phyloP scores from a whole-genome alignment of 2,888 invertebrate species.

The Neelides folsomi region DNA sequence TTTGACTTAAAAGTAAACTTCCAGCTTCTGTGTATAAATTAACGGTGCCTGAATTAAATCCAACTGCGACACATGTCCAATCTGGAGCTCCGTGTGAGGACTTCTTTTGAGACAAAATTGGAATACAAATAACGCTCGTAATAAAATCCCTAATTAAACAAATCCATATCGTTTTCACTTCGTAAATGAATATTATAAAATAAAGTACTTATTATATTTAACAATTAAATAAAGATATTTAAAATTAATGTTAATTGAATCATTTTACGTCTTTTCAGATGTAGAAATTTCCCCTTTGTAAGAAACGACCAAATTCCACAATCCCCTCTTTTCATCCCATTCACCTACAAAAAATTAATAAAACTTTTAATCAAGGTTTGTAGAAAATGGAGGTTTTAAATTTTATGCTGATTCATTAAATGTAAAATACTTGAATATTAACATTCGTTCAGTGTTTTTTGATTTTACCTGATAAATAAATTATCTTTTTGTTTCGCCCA shows the following conservation, averaged over 20 bases:
- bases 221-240: background rate
- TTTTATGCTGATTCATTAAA: background rate
- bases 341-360: constrained; percentile 41
- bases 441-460: background rate
- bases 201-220: background rate
- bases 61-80: constrained; percentile 84
- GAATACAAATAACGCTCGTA: constrained; percentile 43
- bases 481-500: constrained; percentile 51
- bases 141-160: constrained; percentile 40
- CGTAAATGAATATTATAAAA: background rate
- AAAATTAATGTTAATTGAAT: constrained; percentile 3
- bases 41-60: constrained; percentile 69
- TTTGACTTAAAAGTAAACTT: constrained; percentile 63
- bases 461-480: constrained; percentile 47
- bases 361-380: background rate
- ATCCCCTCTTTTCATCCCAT: constrained; percentile 45
- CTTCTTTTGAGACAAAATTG: constrained; percentile 43
- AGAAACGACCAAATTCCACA: constrained; percentile 45
- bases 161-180: background rate
- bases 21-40: constrained; percentile 83
- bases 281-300: constrained; percentile 46
- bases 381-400: constrained; percentile 8
- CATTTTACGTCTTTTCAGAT: constrained; percentile 37
- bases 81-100: constrained; percentile 57
- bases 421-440: too few species aligned